These are phyloP conservation scores for Odobenus rosmarus DNA, from an alignment of 2,113 vertebrate species.

Conservation along the genomic window DNA sequence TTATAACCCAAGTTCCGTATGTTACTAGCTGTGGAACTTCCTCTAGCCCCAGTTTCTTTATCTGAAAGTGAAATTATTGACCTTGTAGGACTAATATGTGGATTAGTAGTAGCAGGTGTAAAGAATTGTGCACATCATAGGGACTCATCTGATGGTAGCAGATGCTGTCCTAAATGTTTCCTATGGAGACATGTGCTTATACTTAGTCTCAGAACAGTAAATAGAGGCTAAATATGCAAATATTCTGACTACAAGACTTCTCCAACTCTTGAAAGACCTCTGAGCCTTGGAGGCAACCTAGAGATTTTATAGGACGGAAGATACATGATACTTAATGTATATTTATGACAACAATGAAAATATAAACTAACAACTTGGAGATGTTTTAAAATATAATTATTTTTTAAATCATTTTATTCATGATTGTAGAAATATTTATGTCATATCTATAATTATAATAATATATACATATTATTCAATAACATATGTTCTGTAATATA, in stretches of 20 bases:
- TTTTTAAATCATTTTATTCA: background rate
- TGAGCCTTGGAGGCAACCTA: background rate
- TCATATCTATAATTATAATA: background rate
- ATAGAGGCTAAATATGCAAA: background rate
- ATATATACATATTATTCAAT: background rate
- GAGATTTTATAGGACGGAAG: background rate
- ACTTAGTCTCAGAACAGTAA: background rate
- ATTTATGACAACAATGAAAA: background rate
- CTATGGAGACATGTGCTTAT: background rate
- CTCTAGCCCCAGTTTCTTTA: background rate
- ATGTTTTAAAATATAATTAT: background rate
- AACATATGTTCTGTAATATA: background rate
- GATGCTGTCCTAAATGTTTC: background rate
- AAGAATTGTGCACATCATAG: background rate
- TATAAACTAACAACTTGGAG: background rate
- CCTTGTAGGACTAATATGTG: background rate
- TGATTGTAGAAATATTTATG: background rate
- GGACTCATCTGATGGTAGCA: background rate
- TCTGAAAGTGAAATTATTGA: background rate
- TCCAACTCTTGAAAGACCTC: background rate
- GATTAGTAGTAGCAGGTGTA: background rate
- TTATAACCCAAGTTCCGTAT: background rate
- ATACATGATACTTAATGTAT: background rate
- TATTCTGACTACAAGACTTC: background rate
- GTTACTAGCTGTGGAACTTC: background rate